A percentile compares a stretch with the other conserved stretches of the same genome.
Conservation (phyloP, 2,797 vertebrate genomes). For the Hemitrygon akajei region DNA sequence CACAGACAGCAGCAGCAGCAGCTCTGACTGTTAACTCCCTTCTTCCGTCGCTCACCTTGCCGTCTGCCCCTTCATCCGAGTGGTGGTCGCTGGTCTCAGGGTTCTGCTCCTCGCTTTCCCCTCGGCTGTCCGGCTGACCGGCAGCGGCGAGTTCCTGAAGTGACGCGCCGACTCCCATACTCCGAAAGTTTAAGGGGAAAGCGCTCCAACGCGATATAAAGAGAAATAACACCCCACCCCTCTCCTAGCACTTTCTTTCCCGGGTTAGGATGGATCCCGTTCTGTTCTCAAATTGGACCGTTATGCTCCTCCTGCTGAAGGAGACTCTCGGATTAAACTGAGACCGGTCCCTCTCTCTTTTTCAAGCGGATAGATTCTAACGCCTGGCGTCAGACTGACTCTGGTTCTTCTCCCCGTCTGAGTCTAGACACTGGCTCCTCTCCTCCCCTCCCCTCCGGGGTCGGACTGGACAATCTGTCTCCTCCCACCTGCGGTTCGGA, state of each 20-base stretch:
- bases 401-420: too few species aligned
- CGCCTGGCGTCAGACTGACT: too few species aligned
- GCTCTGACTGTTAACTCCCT: too few species aligned
- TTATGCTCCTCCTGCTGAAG: too few species aligned
- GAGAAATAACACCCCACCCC: too few species aligned
- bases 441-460: too few species aligned
- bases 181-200: not conserved
- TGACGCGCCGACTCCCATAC: conserved; percentile 1
- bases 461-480: too few species aligned
- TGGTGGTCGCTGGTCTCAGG: not conserved
- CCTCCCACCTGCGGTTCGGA: not conserved
- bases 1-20: not conserved
- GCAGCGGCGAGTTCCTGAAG: not conserved
- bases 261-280: not conserved
- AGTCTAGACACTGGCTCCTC: too few species aligned
- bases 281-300: not conserved
- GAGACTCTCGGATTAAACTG: too few species aligned
- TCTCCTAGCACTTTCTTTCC: too few species aligned
- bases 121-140: not conserved
- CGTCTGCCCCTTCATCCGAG: not conserved
- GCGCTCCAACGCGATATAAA: not conserved
- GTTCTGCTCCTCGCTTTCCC: not conserved
- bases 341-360: too few species aligned
- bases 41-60: not conserved
- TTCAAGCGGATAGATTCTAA: too few species aligned